Evolutionary conservation across 2,888 invertebrate species (phyloP), one percentile per base, ranked within the genome.

Genomic region (Conus canariensis): DNA sequence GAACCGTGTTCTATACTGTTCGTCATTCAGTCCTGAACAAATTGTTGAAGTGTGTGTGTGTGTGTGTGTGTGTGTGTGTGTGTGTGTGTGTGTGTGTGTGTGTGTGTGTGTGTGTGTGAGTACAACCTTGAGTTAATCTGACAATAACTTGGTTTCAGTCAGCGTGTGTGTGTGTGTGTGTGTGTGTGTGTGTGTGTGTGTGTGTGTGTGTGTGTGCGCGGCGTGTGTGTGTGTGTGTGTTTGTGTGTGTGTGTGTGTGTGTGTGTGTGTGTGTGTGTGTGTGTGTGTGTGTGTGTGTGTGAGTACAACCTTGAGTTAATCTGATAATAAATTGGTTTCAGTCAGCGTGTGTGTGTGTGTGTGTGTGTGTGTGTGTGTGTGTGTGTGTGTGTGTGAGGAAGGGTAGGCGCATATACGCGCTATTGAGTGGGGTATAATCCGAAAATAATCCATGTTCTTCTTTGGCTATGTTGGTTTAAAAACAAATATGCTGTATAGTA

Each of bases 51-150:
- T 16, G 25, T 16, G 80, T 80, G 30, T 25, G 80, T 14, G 10
- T 80, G 80, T 80, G 30, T 80, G 45, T 25, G 80, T 80, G 80
- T 80, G 80, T 45, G 25, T 80, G 80, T 80, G 45, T 19, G 80
- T 45, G 80, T 25, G 25, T 10, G 25, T n/a, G 70, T 70, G 70
- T 70, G 70, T 70, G 14, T 70, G 70, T 70, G 77, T n/a, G 77
- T 77, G n/a, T n/a, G n/a, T 77, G n/a, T 77, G 77, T n/a, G n/a
- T 77, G 77, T 77, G n/a, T 74, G n/a, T n/a, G 74, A 25, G n/a
- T 74, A 6, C 25, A 25, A 56, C 7, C 5, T 45, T 82, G 82
- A 19, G 19, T 56, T 14, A 56, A 56, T 5, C 2, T 16, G 56
- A n/a, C n/a, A n/a, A n/a, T n/a, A n/a, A n/a, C n/a, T n/a, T n/a